Conservation (phyloP, 2,797 vertebrate species). For the Syngnathus rostellatus region DNA sequence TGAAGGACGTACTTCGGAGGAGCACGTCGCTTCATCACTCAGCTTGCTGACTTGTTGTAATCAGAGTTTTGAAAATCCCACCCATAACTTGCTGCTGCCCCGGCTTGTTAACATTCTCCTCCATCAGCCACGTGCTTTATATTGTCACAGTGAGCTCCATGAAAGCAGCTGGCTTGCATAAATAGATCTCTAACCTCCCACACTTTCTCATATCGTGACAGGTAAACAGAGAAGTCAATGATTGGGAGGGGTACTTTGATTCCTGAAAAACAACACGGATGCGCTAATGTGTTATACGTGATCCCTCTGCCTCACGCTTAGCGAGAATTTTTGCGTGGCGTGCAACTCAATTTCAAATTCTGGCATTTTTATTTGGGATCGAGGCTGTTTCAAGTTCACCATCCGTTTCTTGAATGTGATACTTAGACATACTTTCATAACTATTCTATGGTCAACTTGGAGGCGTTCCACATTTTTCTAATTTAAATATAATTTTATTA, state of each 20-base stretch:
- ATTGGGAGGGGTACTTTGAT: conserved; percentile 10
- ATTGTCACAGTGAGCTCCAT: conserved; percentile 12
- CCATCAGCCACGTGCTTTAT: conserved; percentile 10
- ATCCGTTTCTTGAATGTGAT: not conserved
- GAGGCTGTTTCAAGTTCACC: not conserved
- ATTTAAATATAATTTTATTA: conserved; percentile 22
- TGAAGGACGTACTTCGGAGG: conserved; percentile 32
- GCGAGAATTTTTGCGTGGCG: too few relatives aligned
- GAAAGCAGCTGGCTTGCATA: conserved; percentile 23
- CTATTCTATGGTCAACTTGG: conserved; percentile 3
- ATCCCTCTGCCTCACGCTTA: not conserved
- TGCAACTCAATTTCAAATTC: not conserved
- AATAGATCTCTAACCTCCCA: conserved; percentile 41
- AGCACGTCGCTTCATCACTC: conserved; percentile 10
- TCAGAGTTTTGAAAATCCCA: conserved; percentile 16
- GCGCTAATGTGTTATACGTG: conserved; percentile 5
- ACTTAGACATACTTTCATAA: conserved; percentile 5
- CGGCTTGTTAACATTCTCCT: conserved; percentile 28
- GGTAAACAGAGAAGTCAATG: conserved; percentile 15
- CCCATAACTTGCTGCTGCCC: conserved; percentile 7
- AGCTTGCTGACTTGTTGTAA: not conserved
- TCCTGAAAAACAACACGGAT: not conserved
- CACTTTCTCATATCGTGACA: conserved; percentile 8
- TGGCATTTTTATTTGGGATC: not conserved
- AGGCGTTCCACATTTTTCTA: conserved; percentile 19